Evolutionary conservation across 2,113 vertebrate genomes (phyloP).

Genomic region (Hippocampus guttulatus): DNA sequence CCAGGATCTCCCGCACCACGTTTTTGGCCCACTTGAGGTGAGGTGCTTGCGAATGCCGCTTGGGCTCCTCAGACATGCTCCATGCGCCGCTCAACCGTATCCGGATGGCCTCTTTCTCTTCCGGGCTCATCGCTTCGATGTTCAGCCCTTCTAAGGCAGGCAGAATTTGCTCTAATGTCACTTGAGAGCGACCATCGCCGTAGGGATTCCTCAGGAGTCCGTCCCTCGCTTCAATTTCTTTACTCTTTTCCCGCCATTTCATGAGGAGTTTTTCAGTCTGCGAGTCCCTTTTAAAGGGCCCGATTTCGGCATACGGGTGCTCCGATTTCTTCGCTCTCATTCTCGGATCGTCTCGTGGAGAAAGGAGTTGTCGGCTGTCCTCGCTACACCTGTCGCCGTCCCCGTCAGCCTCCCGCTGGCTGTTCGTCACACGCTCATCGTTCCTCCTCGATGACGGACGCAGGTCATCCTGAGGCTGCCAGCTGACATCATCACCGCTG

Average conservation of each 20-base stretch:
- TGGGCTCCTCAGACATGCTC: conserved; percentile 50
- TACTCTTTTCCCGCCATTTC: conserved; percentile 54
- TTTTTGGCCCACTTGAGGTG: conserved; percentile 73
- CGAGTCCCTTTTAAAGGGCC: conserved; percentile 40
- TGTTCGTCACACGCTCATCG: conserved; percentile 7
- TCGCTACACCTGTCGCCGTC: background rate
- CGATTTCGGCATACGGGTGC: conserved; percentile 14
- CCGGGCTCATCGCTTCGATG: conserved; percentile 40
- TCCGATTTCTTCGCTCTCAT: conserved; percentile 17
- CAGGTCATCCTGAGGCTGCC: conserved; percentile 17
- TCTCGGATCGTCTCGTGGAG: conserved; percentile 5
- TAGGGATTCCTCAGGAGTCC: conserved; percentile 18
- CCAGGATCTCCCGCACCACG: conserved; percentile 66
- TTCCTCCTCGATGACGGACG: background rate
- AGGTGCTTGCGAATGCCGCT: conserved; percentile 64
- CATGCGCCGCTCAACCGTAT: conserved; percentile 52
- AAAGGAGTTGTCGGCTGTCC: background rate
- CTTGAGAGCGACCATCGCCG: conserved; percentile 1
- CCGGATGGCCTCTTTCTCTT: conserved; percentile 55
- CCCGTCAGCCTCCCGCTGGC: conserved; percentile 1
- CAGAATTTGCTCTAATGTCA: conserved; percentile 27
- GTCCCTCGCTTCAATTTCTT: background rate
- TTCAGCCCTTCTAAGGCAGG: conserved; percentile 30
- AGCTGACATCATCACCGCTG: conserved; percentile 12
- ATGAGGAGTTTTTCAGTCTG: conserved; percentile 59